Conservation (phyloP, 2,888 invertebrate species). For the Ischnura elegans region DNA sequence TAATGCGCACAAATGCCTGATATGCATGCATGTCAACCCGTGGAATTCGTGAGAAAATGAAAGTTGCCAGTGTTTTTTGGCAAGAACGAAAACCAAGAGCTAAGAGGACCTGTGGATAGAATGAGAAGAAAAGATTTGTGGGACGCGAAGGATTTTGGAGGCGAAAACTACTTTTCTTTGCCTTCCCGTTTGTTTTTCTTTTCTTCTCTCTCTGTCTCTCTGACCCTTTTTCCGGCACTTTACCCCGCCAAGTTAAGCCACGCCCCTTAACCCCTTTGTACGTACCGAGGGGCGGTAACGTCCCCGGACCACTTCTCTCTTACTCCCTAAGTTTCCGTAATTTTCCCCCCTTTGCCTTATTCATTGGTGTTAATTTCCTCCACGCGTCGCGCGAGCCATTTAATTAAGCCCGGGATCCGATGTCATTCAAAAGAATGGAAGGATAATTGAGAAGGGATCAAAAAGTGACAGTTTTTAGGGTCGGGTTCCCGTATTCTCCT, state of each 20-base stretch:
- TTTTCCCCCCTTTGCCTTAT: slow-evolving; percentile 65
- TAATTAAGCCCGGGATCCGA: slow-evolving; percentile 75
- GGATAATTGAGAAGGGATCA: slow-evolving; percentile 5
- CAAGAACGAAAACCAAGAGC: too few relatives aligned
- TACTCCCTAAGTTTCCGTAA: slow-evolving; percentile 45
- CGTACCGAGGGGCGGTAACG: slow-evolving; percentile 70
- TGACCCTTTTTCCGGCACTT: slow-evolving; percentile 73
- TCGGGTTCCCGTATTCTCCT: neutral
- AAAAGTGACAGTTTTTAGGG: neutral
- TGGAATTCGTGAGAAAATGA: slow-evolving; percentile 77
- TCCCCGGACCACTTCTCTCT: slow-evolving; percentile 67
- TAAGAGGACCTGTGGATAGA: neutral
- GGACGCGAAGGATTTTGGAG: neutral
- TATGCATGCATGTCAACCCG: too few relatives aligned
- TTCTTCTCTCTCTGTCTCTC: neutral
- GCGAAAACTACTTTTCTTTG: neutral
- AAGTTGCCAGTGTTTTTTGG: slow-evolving; percentile 69
- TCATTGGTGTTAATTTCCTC: slow-evolving; percentile 34
- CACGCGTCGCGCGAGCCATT: slow-evolving; percentile 68
- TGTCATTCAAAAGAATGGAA: slow-evolving; percentile 49
- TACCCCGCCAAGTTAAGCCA: slow-evolving; percentile 71
- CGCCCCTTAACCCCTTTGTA: slow-evolving; percentile 71
- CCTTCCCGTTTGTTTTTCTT: neutral
- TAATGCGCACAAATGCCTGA: too few relatives aligned
- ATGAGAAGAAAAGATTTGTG: neutral